These are phyloP conservation scores for Karalla daura DNA, from an alignment of 2,797 vertebrate species.

Conservation along the genomic window DNA sequence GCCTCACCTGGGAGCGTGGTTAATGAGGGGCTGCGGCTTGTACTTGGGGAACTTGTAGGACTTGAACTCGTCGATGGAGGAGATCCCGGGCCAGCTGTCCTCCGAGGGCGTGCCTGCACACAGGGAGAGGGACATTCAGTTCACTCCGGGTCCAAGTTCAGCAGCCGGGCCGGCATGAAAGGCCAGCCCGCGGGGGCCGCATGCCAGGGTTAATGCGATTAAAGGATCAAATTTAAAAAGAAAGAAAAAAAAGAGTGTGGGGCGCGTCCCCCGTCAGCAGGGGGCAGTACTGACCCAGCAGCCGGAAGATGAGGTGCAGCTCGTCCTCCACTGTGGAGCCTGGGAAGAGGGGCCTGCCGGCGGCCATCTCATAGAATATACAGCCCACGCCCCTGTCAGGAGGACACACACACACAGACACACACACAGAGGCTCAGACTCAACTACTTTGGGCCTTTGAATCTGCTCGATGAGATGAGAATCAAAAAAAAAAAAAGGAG, in stretches of 20 bases:
- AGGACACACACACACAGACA: slow-evolving; percentile 16
- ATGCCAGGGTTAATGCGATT: slow-evolving; percentile 65
- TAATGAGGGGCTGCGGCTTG: slow-evolving; percentile 93
- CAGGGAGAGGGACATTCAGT: slow-evolving; percentile 56
- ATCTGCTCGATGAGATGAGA: background rate
- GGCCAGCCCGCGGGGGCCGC: slow-evolving; percentile 31
- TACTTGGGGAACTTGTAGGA: slow-evolving; percentile 97
- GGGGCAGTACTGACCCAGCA: slow-evolving; percentile 82
- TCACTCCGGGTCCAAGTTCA: background rate
- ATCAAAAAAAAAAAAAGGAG: slow-evolving; percentile 6
- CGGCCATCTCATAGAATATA: slow-evolving; percentile 86
- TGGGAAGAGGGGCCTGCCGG: slow-evolving; percentile 84
- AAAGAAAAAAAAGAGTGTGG: slow-evolving; percentile 5
- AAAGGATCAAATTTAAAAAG: slow-evolving; percentile 41
- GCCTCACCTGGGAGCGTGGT: slow-evolving; percentile 93
- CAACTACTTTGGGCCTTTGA: no score
- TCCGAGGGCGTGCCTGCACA: slow-evolving; percentile 94
- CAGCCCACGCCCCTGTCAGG: slow-evolving; percentile 83
- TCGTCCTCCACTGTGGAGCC: slow-evolving; percentile 86
- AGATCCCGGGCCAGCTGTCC: slow-evolving; percentile 95
- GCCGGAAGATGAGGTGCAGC: slow-evolving; percentile 85
- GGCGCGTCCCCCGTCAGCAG: slow-evolving; percentile 66
- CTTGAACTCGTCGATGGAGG: slow-evolving; percentile 94
- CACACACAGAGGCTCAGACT: no score
- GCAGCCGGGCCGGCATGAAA: slow-evolving; percentile 64